These are phyloP conservation scores for Leptinotarsa texana DNA, from an alignment of 1,140 invertebrate genomes.

Conservation along the genomic window DNA sequence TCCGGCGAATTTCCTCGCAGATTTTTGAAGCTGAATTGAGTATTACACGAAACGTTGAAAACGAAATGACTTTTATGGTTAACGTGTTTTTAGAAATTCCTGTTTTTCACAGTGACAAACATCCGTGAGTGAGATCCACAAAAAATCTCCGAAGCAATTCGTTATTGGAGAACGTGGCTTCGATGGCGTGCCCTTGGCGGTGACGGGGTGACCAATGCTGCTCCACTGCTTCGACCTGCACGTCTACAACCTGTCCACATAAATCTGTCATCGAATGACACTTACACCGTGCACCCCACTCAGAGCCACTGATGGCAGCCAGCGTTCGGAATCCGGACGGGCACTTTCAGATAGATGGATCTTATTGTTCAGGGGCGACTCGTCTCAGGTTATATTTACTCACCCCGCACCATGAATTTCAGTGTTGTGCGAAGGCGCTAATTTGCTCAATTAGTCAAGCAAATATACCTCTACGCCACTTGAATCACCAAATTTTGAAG, in stretches of 20 bases:
- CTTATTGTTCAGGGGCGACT: not conserved
- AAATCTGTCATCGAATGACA: slow-evolving; percentile 49
- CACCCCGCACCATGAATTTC: no score
- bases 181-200: slow-evolving; percentile 6
- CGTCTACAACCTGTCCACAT: slow-evolving; percentile 51
- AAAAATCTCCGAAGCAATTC: not conserved
- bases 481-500: no score
- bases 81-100: no score
- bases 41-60: no score
- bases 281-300: slow-evolving; percentile 29
- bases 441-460: no score
- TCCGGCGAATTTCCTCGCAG: no score
- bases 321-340: slow-evolving; percentile 8
- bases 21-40: no score
- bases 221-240: slow-evolving; percentile 22
- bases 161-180: not conserved
- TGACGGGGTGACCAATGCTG: slow-evolving; percentile 10
- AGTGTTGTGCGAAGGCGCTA: no score
- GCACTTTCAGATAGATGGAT: not conserved
- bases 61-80: no score
- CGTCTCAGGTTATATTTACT: not conserved
- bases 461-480: no score
- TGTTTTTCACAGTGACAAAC: no score
- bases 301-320: slow-evolving; percentile 21
- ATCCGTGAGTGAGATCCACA: no score